These are phyloP conservation scores for Triops cancriformis DNA, from an alignment of 1,140 invertebrate species.

Conservation along the genomic window DNA sequence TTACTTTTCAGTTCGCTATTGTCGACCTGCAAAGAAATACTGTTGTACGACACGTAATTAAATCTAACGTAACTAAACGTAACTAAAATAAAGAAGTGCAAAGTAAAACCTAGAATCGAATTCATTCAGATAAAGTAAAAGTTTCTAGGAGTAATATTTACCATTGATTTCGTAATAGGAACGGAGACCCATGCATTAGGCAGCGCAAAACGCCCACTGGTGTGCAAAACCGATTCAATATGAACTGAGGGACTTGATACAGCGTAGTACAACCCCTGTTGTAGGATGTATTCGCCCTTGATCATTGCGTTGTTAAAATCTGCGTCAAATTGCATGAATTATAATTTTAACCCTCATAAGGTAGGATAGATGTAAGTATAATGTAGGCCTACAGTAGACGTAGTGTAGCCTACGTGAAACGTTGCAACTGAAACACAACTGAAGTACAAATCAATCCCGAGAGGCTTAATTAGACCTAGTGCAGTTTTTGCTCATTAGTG, in stretches of 20 bases:
- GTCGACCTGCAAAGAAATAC: not conserved
- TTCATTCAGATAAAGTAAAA: not conserved
- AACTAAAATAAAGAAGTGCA: too few relatives aligned
- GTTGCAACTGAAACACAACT: too few relatives aligned
- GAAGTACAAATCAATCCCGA: too few relatives aligned
- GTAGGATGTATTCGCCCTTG: not conserved
- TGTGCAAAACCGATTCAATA: slow-evolving; percentile 17
- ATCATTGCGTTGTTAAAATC: slow-evolving; percentile 17
- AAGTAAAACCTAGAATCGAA: not conserved
- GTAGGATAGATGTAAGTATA: not conserved
- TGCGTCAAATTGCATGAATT: not conserved
- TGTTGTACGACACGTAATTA: too few relatives aligned
- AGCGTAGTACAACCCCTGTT: slow-evolving; percentile 20
- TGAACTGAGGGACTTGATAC: slow-evolving; percentile 17
- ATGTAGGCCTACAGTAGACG: too few relatives aligned
- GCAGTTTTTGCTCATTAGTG: too few relatives aligned
- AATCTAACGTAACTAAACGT: too few relatives aligned
- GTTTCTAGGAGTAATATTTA: not conserved
- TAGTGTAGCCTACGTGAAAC: too few relatives aligned
- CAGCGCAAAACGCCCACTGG: not conserved
- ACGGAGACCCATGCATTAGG: not conserved
- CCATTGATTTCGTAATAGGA: not conserved
- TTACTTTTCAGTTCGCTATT: not conserved
- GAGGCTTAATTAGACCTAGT: too few relatives aligned
- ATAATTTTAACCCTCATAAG: not conserved